Evolutionary conservation across 1,140 invertebrate species (phyloP).

Genomic region (Achatina immaculata): DNA sequence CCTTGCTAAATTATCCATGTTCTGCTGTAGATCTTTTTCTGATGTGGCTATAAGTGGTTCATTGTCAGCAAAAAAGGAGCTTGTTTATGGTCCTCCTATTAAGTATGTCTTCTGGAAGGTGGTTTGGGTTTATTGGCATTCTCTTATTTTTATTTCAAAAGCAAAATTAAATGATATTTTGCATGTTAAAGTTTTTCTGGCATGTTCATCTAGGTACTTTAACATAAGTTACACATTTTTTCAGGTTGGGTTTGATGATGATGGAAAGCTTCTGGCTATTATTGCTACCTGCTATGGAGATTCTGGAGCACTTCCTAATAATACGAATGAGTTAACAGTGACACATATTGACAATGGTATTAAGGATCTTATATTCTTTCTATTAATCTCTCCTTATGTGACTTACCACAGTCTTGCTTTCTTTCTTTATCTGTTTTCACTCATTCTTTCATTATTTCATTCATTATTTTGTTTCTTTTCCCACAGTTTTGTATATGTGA

Average conservation of each 20-base stretch:
- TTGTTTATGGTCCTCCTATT: too few relatives aligned
- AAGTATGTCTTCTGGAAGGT: too few relatives aligned
- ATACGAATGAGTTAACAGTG: constrained; percentile 15
- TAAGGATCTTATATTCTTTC: neutral
- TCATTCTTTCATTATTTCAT: neutral
- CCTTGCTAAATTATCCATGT: too few relatives aligned
- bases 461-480: neutral
- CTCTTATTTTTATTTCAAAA: too few relatives aligned
- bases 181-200: too few relatives aligned
- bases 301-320: constrained; percentile 45
- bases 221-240: too few relatives aligned
- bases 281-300: constrained; percentile 55
- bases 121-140: too few relatives aligned
- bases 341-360: constrained; percentile 46
- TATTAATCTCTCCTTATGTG: neutral
- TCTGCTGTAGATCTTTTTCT: too few relatives aligned
- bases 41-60: too few relatives aligned
- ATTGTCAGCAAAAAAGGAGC: too few relatives aligned
- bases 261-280: constrained; percentile 52
- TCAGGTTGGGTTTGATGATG: constrained; percentile 52
- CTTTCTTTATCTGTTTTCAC: neutral
- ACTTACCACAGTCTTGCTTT: neutral
- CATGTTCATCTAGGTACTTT: too few relatives aligned
- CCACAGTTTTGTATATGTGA: neutral
- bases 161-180: too few relatives aligned